Evolutionary conservation across 2,113 vertebrate species (phyloP).

Genomic region (Tychaedon coryphoeus): DNA sequence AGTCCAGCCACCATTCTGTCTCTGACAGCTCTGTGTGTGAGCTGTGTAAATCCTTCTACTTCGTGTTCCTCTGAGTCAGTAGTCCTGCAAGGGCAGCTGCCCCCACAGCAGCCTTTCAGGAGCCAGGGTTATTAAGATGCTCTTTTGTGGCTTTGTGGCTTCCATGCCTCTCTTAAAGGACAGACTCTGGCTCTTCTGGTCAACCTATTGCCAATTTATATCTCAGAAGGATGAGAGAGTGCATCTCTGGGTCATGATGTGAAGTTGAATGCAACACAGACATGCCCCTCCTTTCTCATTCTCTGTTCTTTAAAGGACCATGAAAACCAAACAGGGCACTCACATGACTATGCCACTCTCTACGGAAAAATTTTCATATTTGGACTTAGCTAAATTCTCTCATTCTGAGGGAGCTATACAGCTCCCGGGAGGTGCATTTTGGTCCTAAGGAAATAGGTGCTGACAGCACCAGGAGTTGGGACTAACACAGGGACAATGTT

Average conservation of each 20-base stretch:
- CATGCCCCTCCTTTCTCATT: background rate
- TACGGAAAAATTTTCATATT: background rate
- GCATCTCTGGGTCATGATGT: background rate
- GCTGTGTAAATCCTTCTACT: background rate
- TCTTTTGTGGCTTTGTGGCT: background rate
- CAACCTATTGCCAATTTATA: background rate
- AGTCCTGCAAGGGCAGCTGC: background rate
- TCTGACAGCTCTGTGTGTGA: background rate
- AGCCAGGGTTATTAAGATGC: conserved; percentile 16
- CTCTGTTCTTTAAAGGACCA: background rate
- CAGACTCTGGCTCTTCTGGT: background rate
- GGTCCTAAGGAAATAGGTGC: background rate
- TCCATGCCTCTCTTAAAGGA: background rate
- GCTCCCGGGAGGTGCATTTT: background rate
- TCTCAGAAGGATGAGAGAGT: background rate
- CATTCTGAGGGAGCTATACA: background rate
- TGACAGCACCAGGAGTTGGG: background rate
- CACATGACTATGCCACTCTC: background rate
- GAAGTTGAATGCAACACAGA: background rate
- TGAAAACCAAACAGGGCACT: background rate
- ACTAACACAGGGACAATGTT: background rate
- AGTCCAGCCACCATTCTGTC: background rate
- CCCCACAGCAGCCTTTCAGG: background rate
- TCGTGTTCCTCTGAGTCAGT: background rate
- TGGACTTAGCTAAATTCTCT: background rate